Conservation (phyloP, 2,888 invertebrate genomes). For the Smittia aterrima region DNA sequence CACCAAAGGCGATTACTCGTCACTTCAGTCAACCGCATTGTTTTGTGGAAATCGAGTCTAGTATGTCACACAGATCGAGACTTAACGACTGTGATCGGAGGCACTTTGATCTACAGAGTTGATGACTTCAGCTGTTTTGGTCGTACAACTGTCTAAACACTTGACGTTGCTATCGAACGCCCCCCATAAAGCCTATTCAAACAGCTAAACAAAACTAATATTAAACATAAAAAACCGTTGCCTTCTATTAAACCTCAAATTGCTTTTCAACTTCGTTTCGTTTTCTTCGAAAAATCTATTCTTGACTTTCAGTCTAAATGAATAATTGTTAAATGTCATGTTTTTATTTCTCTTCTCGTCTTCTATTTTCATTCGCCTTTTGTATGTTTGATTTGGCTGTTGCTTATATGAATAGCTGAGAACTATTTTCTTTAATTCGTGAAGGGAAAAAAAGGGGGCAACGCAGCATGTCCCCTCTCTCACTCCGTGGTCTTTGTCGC, state of each 20-base stretch:
- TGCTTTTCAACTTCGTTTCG: background rate
- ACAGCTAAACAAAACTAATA: background rate
- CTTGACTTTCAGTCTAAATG: slow-evolving; percentile 4
- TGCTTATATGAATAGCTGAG: slow-evolving; percentile 4
- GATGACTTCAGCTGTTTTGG: too few relatives aligned
- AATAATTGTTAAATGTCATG: slow-evolving; percentile 11
- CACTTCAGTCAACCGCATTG: background rate
- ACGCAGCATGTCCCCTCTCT: slow-evolving; percentile 6
- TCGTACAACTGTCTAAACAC: too few relatives aligned
- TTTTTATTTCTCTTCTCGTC: background rate
- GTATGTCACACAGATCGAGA: too few relatives aligned
- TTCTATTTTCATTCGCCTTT: slow-evolving; percentile 6
- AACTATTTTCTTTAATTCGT: background rate
- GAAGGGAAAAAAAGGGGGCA: background rate
- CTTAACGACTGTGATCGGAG: background rate
- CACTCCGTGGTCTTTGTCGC: background rate
- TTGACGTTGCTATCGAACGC: too few relatives aligned
- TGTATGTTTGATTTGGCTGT: slow-evolving; percentile 6
- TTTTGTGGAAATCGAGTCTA: too few relatives aligned
- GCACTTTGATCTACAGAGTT: too few relatives aligned
- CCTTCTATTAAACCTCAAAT: slow-evolving; percentile 11
- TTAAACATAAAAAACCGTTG: slow-evolving; percentile 11
- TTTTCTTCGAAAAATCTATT: background rate
- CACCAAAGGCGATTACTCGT: background rate
- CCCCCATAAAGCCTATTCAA: too few relatives aligned